phyloP scores from a whole-genome alignment of 1,140 invertebrate genomes.

The Camponotus vicinus region DNA sequence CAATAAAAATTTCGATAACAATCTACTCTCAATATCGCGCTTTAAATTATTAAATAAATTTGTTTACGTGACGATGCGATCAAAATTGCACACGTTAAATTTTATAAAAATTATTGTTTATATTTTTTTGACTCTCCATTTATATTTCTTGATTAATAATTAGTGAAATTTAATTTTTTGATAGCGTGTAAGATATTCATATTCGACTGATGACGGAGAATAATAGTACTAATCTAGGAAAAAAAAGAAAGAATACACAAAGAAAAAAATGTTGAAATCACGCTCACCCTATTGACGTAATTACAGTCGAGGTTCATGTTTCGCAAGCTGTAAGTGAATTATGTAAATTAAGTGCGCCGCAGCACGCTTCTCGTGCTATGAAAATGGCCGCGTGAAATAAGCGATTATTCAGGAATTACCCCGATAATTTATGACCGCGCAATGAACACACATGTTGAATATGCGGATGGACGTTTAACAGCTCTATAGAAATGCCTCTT shows the following conservation, averaged over 20 bases:
- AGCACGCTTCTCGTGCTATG: constrained; percentile 34
- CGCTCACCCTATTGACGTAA: constrained; percentile 22
- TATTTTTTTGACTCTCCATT: background rate
- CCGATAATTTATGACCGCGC: constrained; percentile 54
- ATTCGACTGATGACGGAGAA: background rate
- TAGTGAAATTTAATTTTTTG: background rate
- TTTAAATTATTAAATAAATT: constrained; percentile 7
- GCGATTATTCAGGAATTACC: constrained; percentile 62
- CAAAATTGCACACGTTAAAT: background rate
- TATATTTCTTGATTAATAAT: background rate
- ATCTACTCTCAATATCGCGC: background rate
- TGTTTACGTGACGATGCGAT: background rate
- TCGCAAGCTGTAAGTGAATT: constrained; percentile 56
- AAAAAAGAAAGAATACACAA: constrained; percentile 19
- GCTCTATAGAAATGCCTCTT: constrained; percentile 26
- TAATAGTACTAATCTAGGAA: background rate
- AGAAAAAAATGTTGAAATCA: constrained; percentile 24
- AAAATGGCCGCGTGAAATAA: constrained; percentile 60
- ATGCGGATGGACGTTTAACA: constrained; percentile 41
- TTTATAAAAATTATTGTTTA: background rate
- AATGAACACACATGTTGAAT: constrained; percentile 51
- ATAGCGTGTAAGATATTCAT: background rate
- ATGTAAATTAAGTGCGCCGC: constrained; percentile 57
- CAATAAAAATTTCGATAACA: background rate
- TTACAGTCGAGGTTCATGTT: constrained; percentile 45